These are phyloP conservation scores for Amphipoea oculea DNA, from an alignment of 2,888 invertebrate genomes.

Conservation along the genomic window DNA sequence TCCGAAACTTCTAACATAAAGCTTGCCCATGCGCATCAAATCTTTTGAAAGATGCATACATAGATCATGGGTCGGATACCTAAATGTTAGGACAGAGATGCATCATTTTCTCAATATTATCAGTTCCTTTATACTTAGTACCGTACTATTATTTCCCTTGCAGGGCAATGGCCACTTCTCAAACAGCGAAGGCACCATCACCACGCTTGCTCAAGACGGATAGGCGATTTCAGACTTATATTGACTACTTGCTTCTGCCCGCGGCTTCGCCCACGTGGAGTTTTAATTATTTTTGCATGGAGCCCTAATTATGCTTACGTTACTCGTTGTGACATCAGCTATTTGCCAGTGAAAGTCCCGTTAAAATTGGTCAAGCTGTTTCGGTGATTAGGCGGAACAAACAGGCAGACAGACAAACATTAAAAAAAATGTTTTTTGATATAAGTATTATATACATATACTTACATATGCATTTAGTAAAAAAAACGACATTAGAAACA, in stretches of 20 bases:
- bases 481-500: background rate
- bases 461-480: background rate
- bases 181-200: background rate
- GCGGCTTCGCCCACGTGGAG: no score
- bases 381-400: no score
- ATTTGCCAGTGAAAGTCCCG: background rate
- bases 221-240: background rate
- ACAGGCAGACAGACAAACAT: no score
- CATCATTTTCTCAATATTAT: slow-evolving; percentile 18
- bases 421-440: no score
- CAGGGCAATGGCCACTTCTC: background rate
- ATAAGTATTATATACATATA: no score
- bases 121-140: background rate
- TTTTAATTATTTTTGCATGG: background rate
- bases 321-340: no score
- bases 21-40: slow-evolving; percentile 29
- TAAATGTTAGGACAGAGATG: background rate
- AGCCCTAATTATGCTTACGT: background rate
- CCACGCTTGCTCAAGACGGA: background rate
- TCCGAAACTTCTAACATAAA: slow-evolving; percentile 41
- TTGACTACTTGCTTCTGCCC: background rate
- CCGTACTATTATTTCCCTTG: background rate
- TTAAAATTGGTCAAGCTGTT: no score
- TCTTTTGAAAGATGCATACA: slow-evolving; percentile 36
- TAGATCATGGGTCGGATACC: background rate